These are phyloP conservation scores for Chaetorhynchus papuensis DNA, from an alignment of 2,113 vertebrate genomes.

Conservation along the genomic window DNA sequence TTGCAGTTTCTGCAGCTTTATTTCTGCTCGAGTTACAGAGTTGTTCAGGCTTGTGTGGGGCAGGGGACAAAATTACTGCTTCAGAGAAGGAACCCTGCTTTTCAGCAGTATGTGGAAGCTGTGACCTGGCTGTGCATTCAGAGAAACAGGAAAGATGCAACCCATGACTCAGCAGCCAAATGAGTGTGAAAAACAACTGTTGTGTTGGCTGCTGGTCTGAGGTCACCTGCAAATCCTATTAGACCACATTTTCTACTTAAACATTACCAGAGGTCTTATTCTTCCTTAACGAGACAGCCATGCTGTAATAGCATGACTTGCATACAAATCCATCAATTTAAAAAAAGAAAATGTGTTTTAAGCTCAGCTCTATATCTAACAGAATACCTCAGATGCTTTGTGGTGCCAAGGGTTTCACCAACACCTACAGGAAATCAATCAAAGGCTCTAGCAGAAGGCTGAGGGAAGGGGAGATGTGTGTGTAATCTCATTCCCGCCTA, in stretches of 20 bases:
- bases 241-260: neutral
- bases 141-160: neutral
- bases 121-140: neutral
- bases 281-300: neutral
- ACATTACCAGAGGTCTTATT: neutral
- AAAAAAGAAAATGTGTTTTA: neutral
- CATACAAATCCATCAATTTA: neutral
- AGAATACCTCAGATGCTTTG: neutral
- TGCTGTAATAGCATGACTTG: neutral
- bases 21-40: neutral
- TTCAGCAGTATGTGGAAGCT: neutral
- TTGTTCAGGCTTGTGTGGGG: neutral
- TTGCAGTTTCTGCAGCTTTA: neutral
- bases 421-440: conserved; percentile 44
- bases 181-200: neutral
- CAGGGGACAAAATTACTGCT: neutral
- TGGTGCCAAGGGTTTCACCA: conserved; percentile 23
- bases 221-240: neutral
- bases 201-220: neutral
- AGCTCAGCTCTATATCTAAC: neutral
- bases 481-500: neutral
- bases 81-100: neutral
- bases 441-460: conserved; percentile 5
- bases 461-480: neutral
- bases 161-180: neutral